Conservation (phyloP, 2,888 invertebrate species). For the Drosophila picticornis region DNA sequence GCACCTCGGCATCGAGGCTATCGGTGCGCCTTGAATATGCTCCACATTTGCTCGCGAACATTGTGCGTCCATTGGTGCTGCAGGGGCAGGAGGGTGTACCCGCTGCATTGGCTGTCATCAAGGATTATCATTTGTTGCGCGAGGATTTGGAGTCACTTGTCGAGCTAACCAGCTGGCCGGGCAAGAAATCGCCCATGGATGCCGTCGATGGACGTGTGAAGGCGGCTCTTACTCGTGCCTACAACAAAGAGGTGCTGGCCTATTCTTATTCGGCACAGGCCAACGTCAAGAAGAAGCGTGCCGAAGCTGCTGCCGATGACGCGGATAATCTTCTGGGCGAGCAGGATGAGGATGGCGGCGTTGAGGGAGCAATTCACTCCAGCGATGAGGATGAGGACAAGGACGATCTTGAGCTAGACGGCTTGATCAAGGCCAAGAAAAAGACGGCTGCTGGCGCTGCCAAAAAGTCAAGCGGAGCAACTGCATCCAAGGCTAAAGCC, state of each 20-base stretch:
- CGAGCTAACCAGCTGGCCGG: conserved; percentile 95
- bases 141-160: conserved; percentile 96
- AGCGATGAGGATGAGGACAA: conserved; percentile 86
- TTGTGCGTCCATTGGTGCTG: conserved; percentile 91
- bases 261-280: conserved; percentile 91
- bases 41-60: conserved; percentile 90
- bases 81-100: conserved; percentile 90
- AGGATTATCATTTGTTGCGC: conserved; percentile 93
- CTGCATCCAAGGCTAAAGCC: conserved; percentile 57
- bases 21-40: conserved; percentile 96
- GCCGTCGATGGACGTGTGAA: conserved; percentile 93
- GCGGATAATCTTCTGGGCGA: conserved; percentile 84
- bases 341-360: conserved; percentile 80
- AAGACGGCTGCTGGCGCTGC: conserved; percentile 54
- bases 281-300: conserved; percentile 88
- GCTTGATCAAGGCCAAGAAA: conserved; percentile 89
- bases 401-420: conserved; percentile 89
- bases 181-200: conserved; percentile 90
- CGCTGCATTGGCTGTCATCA: conserved; percentile 90
- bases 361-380: conserved; percentile 45
- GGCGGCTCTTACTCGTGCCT: conserved; percentile 95
- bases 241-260: conserved; percentile 93
- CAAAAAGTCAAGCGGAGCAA: conserved; percentile 54
- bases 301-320: conserved; percentile 85
- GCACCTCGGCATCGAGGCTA: conserved; percentile 92